These are phyloP conservation scores for Babyrousa celebensis DNA, from an alignment of 2,797 vertebrate genomes.

Conservation along the genomic window DNA sequence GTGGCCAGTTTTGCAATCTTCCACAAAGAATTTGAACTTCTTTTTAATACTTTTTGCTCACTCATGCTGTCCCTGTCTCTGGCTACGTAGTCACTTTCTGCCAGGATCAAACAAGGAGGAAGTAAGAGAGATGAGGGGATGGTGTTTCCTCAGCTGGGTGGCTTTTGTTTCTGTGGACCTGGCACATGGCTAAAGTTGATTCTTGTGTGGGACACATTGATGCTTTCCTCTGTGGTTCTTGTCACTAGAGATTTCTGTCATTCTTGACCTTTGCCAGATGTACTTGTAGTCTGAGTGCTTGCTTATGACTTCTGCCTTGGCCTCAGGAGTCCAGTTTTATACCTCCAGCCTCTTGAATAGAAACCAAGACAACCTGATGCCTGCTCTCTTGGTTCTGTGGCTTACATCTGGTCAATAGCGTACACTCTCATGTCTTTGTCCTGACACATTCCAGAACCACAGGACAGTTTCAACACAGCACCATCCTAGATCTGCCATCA, in stretches of 20 bases:
- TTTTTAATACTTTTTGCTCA: not conserved
- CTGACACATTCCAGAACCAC: not conserved
- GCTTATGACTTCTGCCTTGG: not conserved
- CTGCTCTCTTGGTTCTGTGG: not conserved
- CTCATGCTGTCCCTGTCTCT: not conserved
- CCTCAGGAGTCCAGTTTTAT: not conserved
- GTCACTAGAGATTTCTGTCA: not conserved
- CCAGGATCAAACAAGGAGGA: not conserved
- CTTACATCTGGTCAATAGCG: not conserved
- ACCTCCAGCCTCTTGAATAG: not conserved
- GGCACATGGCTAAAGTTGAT: not conserved
- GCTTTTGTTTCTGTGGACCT: not conserved
- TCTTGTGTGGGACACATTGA: not conserved
- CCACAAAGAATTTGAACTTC: not conserved
- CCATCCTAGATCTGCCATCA: not conserved
- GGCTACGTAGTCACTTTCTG: not conserved
- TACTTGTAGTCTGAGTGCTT: not conserved
- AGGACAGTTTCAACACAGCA: not conserved
- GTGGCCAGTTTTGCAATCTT: not conserved
- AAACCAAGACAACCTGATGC: not conserved
- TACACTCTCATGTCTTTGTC: too few relatives aligned
- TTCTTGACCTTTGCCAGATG: not conserved
- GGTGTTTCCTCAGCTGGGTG: not conserved
- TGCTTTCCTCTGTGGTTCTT: not conserved
- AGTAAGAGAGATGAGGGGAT: not conserved